Base-by-base conservation (phyloP, 1,140 invertebrate species). In the Caerostris darwini region DNA sequence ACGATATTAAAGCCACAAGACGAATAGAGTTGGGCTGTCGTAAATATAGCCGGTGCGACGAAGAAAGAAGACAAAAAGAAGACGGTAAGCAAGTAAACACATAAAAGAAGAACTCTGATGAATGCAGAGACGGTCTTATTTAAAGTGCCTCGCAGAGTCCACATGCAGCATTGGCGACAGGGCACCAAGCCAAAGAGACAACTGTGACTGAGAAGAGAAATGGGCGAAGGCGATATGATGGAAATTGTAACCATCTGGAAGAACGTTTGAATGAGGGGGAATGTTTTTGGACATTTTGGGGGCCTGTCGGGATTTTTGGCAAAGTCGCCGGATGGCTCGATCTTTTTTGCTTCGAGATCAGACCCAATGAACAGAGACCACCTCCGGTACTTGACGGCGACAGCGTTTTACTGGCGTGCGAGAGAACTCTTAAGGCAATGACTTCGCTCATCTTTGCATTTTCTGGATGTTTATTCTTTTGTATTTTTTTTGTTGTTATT, bases 181-280 rank as follows among this genome's bases (percentile, higher is more conserved):
- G 90, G 90, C 90, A 92, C 4, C 5, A 34, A 67, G 90, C 90
- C 90, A 92, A 34, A 19, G 58, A 85, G 71, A 67, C 90, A 92
- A 83, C 90, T 92, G 90, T 92, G 19, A 81, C 59, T 83, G 12
- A 8, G 3, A 17, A 54, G 81, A 10, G 83, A 56, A 54, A 54
- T 3, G 88, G 50, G 12, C 8, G 67, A 14, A 90, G 7, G 67
- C n/a, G 82, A 91, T n/a, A 91, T 56, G 19, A 58, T 12, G 7
- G 56, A 12, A 92, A 91, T 91, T 57, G 82, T 59, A 59, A 91
- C 17, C 50, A 81, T 91, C 57, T 71, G 17, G 10, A 8, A 53
- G 61, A 91, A 81, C 82, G 54, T 91, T 91, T 50, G 71, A 91
- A 92, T 92, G 67, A 92, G 53, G 83, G n/a, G 59, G 69, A 92